Base-by-base conservation (phyloP, 2,888 invertebrate species). In the Galerucella calmariensis region DNA sequence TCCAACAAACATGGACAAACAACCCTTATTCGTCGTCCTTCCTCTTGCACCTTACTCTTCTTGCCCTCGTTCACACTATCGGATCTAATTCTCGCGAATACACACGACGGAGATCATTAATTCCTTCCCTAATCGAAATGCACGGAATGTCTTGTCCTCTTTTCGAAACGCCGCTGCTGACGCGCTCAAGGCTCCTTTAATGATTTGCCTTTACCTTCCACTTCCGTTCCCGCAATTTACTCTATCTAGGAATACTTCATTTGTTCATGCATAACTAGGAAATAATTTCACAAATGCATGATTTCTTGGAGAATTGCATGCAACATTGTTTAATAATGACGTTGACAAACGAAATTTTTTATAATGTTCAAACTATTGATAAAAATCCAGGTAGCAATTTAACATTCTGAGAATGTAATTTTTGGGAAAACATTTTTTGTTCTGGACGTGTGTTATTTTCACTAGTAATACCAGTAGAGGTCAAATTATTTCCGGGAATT, bases 91-190 rank as follows among this genome's bases (percentile, higher is more conserved):
- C 59, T 46, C n/a, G 41, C 58, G 41, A 72, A 66, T 62, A 46
- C 63, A 66, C 66, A 72, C 51, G 65, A 56, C 65, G 59, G 59
- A 72, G 58, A 72, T 72, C 58, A 66, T 72, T 66, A 72, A 72
- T 72, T 66, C 65, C 59, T 72, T n/a, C 5, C n/a, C 35, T 61
- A 65, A 70, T 70, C 70, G 65, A 70, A 70, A 70, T 70, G 70
- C 65, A 65, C 56, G 44, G 46, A 44, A 48, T 53, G 70, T 65
- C 65, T 35, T 56, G 70, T 65, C 70, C 70, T 70, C 63, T 53
- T 70, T 70, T 44, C 35, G 14, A 61, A 61, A 35, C 61, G 61
- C 61, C 53, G 41, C 44, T 65, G 56, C 65, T 59, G 69, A 59
- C 61, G 61, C 61, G 6, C 12, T 16, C 27, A n/a, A 9, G 56